Percentiles rank a stretch among this genome's conserved stretches.
These are phyloP conservation scores for Ochropacha duplaris DNA, from an alignment of 2,888 invertebrate species.

Conservation along the genomic window DNA sequence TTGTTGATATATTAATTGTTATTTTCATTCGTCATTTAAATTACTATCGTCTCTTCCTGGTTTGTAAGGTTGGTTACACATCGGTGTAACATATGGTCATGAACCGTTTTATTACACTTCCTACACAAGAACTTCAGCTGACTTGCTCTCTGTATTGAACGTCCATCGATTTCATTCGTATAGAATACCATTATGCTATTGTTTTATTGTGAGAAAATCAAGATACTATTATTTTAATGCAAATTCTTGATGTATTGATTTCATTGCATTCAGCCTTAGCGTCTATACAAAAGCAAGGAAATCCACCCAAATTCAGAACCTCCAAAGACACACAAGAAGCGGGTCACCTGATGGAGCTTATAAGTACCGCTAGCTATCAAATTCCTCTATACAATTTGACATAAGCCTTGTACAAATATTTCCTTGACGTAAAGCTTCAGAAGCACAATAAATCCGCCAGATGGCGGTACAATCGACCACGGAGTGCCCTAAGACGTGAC, in stretches of 20 bases:
- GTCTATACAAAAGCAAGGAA: too few relatives aligned
- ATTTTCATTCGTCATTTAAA: too few relatives aligned
- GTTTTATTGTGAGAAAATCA: constrained; percentile 29
- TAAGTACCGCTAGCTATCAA: neutral
- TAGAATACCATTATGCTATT: constrained; percentile 29
- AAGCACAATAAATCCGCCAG: neutral
- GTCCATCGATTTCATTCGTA: constrained; percentile 29
- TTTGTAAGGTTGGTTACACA: too few relatives aligned
- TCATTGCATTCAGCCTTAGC: too few relatives aligned
- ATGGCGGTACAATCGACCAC: constrained; percentile 1
- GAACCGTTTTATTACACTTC: constrained; percentile 60
- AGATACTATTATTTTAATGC: constrained; percentile 1
- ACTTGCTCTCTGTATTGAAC: constrained; percentile 29
- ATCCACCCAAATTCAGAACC: neutral
- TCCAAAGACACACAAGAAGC: too few relatives aligned
- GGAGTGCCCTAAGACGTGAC: constrained; percentile 42
- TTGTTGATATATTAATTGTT: too few relatives aligned
- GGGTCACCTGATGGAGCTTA: too few relatives aligned
- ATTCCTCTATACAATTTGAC: neutral
- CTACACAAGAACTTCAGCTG: constrained; percentile 38
- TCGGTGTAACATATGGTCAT: constrained; percentile 33
- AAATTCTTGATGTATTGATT: too few relatives aligned
- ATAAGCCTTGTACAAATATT: neutral
- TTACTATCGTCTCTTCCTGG: too few relatives aligned
- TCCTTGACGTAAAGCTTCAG: neutral